phyloP scores from a whole-genome alignment of 2,888 invertebrate species.

The Ochlodes sylvanus region DNA sequence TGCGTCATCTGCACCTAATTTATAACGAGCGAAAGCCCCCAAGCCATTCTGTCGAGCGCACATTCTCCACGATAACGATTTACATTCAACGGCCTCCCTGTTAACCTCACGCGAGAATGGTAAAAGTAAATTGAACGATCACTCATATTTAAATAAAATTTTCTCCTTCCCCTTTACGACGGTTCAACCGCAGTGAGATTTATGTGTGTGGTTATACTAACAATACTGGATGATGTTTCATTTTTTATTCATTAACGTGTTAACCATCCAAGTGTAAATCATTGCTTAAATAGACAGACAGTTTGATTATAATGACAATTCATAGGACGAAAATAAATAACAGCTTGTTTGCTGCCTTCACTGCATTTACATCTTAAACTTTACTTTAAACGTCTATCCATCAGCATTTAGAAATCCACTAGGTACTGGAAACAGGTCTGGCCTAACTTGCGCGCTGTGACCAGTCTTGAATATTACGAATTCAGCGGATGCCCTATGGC shows the following conservation, averaged over 20 bases:
- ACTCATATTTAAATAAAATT: slow-evolving; percentile 41
- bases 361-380: too few species aligned
- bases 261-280: too few species aligned
- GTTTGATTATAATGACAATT: too few species aligned
- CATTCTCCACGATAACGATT: slow-evolving; percentile 34
- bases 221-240: slow-evolving; percentile 3
- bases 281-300: too few species aligned
- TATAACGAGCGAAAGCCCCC: slow-evolving; percentile 54
- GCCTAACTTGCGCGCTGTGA: too few species aligned
- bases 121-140: slow-evolving; percentile 42
- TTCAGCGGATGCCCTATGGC: too few species aligned
- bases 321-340: too few species aligned
- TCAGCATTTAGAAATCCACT: too few species aligned
- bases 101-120: slow-evolving; percentile 36
- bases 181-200: slow-evolving; percentile 16
- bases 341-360: too few species aligned
- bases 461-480: too few species aligned
- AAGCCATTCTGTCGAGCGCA: slow-evolving; percentile 25
- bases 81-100: slow-evolving; percentile 43
- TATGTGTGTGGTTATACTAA: slow-evolving; percentile 20
- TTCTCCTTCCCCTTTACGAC: slow-evolving; percentile 9
- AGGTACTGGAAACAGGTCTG: too few species aligned
- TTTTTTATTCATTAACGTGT: background rate
- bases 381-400: too few species aligned
- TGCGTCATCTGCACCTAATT: slow-evolving; percentile 66